phyloP scores from a whole-genome alignment of 2,113 vertebrate genomes.

The Phalacrocorax brasilianus region DNA sequence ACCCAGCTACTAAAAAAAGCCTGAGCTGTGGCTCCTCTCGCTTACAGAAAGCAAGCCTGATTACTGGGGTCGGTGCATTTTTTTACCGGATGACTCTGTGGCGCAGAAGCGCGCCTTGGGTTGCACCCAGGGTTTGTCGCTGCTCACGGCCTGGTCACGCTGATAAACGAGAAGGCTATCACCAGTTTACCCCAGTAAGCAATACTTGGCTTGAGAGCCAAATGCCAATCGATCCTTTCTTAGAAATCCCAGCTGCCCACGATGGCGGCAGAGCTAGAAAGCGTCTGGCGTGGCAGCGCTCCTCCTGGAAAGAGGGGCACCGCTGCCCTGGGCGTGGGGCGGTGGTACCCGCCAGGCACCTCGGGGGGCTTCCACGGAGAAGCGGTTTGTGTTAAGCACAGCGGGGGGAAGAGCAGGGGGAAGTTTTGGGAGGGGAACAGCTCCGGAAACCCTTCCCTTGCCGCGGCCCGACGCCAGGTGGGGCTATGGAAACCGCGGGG shows the following conservation, averaged over 20 bases:
- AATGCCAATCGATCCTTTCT: neutral
- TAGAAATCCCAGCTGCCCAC: neutral
- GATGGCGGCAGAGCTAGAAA: neutral
- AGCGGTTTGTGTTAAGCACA: neutral
- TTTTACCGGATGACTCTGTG: accelerated
- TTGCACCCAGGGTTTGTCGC: neutral
- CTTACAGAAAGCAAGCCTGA: neutral
- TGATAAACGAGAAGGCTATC: neutral
- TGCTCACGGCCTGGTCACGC: accelerated
- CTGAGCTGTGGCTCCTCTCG: neutral
- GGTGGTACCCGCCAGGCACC: accelerated
- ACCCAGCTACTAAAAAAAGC: neutral
- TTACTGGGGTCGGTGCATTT: accelerated
- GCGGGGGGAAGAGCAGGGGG: no score
- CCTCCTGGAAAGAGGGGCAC: neutral
- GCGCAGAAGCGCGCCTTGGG: accelerated
- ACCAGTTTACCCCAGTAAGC: neutral
- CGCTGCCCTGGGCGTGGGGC: neutral
- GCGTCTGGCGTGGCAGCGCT: accelerated
- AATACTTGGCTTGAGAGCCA: neutral
- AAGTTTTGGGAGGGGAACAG: neutral
- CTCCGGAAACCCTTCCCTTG: neutral
- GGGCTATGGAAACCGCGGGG: accelerated
- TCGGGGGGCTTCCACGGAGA: neutral
- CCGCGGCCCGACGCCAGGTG: neutral